Conservation (phyloP, 2,797 vertebrate genomes). For the Pseudocheirus occidentalis region DNA sequence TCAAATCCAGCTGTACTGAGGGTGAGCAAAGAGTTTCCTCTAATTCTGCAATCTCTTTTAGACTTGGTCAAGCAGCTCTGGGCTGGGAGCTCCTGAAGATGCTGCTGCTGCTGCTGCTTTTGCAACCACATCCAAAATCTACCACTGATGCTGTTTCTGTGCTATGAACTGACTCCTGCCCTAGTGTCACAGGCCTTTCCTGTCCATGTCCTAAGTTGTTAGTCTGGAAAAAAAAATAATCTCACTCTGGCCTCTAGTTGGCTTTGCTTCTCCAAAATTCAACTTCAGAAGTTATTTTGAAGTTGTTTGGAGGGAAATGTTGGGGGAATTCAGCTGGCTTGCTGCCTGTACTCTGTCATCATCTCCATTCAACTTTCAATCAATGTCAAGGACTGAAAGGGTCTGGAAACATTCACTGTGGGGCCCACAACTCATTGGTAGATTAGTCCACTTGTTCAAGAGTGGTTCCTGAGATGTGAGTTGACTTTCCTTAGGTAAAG, state of each 20-base stretch:
- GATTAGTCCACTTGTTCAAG: background rate
- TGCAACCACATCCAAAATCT: background rate
- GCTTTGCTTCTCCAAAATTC: background rate
- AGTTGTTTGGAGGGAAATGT: background rate
- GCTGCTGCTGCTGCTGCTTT: background rate
- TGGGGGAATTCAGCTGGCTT: background rate
- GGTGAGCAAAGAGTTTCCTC: background rate
- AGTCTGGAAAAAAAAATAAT: background rate
- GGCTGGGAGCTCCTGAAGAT: background rate
- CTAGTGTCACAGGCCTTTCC: background rate
- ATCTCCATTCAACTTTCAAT: background rate
- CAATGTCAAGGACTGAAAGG: background rate
- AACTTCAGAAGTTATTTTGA: background rate
- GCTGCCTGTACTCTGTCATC: background rate
- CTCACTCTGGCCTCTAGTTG: background rate
- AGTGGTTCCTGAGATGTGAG: background rate
- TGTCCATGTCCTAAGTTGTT: background rate
- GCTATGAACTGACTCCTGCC: background rate
- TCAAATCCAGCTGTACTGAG: background rate
- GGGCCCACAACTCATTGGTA: background rate
- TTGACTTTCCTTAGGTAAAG: background rate
- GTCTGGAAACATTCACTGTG: background rate
- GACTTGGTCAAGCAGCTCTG: background rate
- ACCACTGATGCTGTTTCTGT: background rate
- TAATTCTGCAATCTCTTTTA: background rate